These are phyloP conservation scores for Rachycentron canadum DNA, from an alignment of 2,797 vertebrate species.

Conservation along the genomic window DNA sequence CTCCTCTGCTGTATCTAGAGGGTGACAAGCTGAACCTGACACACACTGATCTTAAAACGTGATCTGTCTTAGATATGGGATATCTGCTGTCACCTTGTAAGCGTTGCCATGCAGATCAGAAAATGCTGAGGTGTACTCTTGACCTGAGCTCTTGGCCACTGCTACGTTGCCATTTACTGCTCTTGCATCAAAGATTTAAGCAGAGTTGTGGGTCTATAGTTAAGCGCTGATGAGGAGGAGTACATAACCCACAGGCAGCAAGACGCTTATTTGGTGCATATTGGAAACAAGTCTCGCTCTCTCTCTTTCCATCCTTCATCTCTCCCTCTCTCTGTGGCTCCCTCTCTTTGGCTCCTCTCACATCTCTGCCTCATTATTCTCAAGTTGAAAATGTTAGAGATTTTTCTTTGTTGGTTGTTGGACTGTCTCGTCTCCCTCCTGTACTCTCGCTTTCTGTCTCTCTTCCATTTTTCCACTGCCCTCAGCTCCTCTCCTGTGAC, in stretches of 20 bases:
- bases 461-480: slow-evolving; percentile 22
- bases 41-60: slow-evolving; percentile 14
- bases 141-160: not conserved
- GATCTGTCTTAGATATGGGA: slow-evolving; percentile 1
- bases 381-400: slow-evolving; percentile 38
- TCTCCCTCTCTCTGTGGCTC: slow-evolving; percentile 9
- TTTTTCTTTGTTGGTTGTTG: slow-evolving; percentile 47
- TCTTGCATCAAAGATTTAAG: slow-evolving; percentile 37
- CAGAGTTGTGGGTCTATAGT: slow-evolving; percentile 41
- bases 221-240: slow-evolving; percentile 49
- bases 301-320: slow-evolving; percentile 36
- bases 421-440: slow-evolving; percentile 31
- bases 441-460: not conserved
- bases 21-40: slow-evolving; percentile 1
- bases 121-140: not conserved
- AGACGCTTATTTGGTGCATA: slow-evolving; percentile 48
- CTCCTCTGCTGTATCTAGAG: not conserved
- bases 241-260: slow-evolving; percentile 49
- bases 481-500: slow-evolving; percentile 57
- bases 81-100: slow-evolving; percentile 2
- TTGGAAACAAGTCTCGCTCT: slow-evolving; percentile 50
- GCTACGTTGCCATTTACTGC: slow-evolving; percentile 24
- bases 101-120: not conserved
- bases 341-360: slow-evolving; percentile 28
- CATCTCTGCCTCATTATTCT: slow-evolving; percentile 52